These are phyloP conservation scores for Onychomys torridus DNA, from an alignment of 2,797 vertebrate species.

Conservation along the genomic window DNA sequence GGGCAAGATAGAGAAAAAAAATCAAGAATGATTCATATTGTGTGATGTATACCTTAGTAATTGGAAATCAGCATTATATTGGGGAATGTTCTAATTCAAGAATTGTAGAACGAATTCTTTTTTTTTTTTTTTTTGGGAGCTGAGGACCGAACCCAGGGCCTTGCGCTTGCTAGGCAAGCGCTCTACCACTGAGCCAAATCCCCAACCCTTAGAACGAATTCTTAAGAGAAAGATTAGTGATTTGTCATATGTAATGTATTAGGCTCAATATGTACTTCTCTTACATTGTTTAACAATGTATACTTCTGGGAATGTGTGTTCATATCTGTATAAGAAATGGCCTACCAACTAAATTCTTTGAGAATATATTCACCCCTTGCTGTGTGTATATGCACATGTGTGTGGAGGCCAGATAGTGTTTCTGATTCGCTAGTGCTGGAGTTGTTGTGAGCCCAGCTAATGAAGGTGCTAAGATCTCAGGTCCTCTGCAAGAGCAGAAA, in stretches of 20 bases:
- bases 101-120: conserved; percentile 19
- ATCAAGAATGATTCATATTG: conserved; percentile 53
- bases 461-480: not conserved
- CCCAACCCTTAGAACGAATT: not conserved
- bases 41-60: conserved; percentile 54
- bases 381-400: not conserved
- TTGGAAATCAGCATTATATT: conserved; percentile 41
- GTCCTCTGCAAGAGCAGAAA: not conserved
- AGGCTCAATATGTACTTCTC: conserved; percentile 18
- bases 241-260: conserved; percentile 56
- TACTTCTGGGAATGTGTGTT: not conserved
- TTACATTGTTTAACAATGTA: conserved; percentile 11
- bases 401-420: not conserved
- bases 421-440: not conserved
- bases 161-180: too few species aligned
- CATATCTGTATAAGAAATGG: not conserved
- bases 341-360: not conserved
- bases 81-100: conserved; percentile 47
- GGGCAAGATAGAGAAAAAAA: not conserved
- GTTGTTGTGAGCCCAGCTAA: not conserved
- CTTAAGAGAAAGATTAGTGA: conserved; percentile 44
- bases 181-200: too few species aligned
- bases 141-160: too few species aligned
- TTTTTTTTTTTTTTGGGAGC: too few species aligned
- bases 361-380: not conserved